Evolutionary conservation across 2,797 vertebrate species (phyloP), one percentile per base, ranked within the genome.

Genomic region (Nannoperca obscura): DNA sequence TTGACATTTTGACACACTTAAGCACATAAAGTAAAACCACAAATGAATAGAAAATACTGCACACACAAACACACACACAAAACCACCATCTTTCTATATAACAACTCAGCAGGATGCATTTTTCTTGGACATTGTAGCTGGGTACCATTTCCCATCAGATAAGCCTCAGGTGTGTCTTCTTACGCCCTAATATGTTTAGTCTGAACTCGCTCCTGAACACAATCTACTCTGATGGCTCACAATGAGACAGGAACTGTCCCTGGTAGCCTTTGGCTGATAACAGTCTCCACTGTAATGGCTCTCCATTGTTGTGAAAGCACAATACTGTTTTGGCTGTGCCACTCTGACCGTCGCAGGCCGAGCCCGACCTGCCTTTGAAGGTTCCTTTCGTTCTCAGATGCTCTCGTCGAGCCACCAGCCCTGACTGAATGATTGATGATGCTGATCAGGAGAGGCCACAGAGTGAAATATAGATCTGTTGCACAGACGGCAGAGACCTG

Each of bases 111-210:
- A 93, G 93, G 93, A 95, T 95, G 89, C 75, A 63, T 88, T 79
- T 34, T 84, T 73, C 52, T 14, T 0, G 75, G 76, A 78, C 87
- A 84, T 94, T 96, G 94, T 94, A 91, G 89, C 91, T 75, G 85
- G 85, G 78, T 91, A 95, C 88, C 93, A 93, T 90, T 94, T 94
- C 93, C 92, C 86, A 90, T 92, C 89, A 95, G 96, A 97, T 96
- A 95, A 96, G 92, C 91, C 91, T 95, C 96, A 97, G 97, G 96
- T 97, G 95, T 95, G 95, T 93, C 96, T 95, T 93, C 85, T 92
- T 40, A 91, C 84, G 69, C 95, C 92, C 88, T 91, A 80, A 95
- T 94, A 93, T 97, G 96, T 97, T 97, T 97, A 97, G 97, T 97
- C 97, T 97, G 80, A 83, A 2, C 87, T 86, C 71, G 67, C 70